Percentiles rank a stretch among this genome's conserved stretches.
Conservation (phyloP, 2,888 invertebrate genomes). For the Patella ulyssiponensis region DNA sequence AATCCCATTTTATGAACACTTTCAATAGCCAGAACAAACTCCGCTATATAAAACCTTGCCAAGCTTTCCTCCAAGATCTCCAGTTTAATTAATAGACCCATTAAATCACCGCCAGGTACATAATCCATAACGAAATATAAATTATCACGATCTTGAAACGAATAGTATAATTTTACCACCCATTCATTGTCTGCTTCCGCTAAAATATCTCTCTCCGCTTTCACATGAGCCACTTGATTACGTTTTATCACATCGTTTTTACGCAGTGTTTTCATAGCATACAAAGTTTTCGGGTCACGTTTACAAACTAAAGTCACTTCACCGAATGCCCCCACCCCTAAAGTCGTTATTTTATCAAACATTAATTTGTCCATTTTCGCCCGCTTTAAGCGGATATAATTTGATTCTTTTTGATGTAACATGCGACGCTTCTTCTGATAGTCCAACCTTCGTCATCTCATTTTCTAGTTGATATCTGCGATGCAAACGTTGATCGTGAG, state of each 20-base stretch:
- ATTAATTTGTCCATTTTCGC: slow-evolving; percentile 99
- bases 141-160: slow-evolving; percentile 97
- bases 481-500: slow-evolving; percentile 90
- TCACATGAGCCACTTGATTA: slow-evolving; percentile 99
- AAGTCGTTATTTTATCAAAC: slow-evolving; percentile 91
- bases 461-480: slow-evolving; percentile 92
- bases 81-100: slow-evolving; percentile 96
- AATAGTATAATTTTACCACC: slow-evolving; percentile 99
- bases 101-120: slow-evolving; percentile 98
- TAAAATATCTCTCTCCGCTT: slow-evolving; percentile 98
- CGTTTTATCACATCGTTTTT: slow-evolving; percentile 96
- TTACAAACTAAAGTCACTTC: slow-evolving; percentile 89
- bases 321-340: slow-evolving; percentile 95
- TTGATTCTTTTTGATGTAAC: slow-evolving; percentile 97
- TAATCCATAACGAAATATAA: slow-evolving; percentile 99
- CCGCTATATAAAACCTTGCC: slow-evolving; percentile 79
- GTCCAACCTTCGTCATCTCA: slow-evolving; percentile 92
- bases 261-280: slow-evolving; percentile 98
- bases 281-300: slow-evolving; percentile 93
- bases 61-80: slow-evolving; percentile 88
- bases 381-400: slow-evolving; percentile 94
- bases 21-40: slow-evolving; percentile 98
- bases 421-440: slow-evolving; percentile 81
- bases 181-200: slow-evolving; percentile 99
- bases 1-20: slow-evolving; percentile 99